A percentile compares a stretch with the other conserved stretches of the same genome.
Conservation (phyloP, 1,140 invertebrate species). For the Linepithema humile region DNA sequence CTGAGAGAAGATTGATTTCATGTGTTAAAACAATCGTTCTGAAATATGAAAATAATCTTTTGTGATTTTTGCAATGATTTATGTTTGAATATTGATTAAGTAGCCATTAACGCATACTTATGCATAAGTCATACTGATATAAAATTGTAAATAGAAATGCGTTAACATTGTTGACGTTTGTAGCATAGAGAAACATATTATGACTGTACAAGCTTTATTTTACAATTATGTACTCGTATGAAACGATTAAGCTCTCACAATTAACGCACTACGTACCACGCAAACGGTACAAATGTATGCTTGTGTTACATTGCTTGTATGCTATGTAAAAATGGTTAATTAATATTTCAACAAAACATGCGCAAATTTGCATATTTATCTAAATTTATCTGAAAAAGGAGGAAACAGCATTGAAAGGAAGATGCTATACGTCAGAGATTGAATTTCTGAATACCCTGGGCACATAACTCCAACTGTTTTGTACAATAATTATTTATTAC, state of each 20-base stretch:
- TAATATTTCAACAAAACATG: background rate
- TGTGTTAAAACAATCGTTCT: slow-evolving; percentile 67
- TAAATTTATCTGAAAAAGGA: slow-evolving; percentile 6
- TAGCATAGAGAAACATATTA: slow-evolving; percentile 1
- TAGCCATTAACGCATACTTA: slow-evolving; percentile 32
- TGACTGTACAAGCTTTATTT: background rate
- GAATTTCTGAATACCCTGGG: slow-evolving; percentile 64
- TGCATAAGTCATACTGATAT: background rate
- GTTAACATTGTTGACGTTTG: slow-evolving; percentile 12
- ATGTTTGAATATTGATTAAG: slow-evolving; percentile 9
- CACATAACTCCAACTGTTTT: slow-evolving; percentile 4
- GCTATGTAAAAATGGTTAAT: slow-evolving; percentile 4
- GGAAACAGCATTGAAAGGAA: slow-evolving; percentile 1
- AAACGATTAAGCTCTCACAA: background rate
- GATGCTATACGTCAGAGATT: slow-evolving; percentile 2
- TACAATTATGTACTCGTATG: slow-evolving; percentile 1
- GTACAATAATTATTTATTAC: background rate
- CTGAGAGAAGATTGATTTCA: slow-evolving; percentile 17
- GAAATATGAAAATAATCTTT: slow-evolving; percentile 71
- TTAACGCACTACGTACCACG: background rate
- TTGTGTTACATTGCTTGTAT: background rate
- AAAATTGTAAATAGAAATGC: slow-evolving; percentile 6
- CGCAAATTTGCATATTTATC: background rate
- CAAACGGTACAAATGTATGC: background rate
- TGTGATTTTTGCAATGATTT: slow-evolving; percentile 40